Evolutionary conservation across 2,888 invertebrate species (phyloP).

Genomic region (Parthenolecanium corni): DNA sequence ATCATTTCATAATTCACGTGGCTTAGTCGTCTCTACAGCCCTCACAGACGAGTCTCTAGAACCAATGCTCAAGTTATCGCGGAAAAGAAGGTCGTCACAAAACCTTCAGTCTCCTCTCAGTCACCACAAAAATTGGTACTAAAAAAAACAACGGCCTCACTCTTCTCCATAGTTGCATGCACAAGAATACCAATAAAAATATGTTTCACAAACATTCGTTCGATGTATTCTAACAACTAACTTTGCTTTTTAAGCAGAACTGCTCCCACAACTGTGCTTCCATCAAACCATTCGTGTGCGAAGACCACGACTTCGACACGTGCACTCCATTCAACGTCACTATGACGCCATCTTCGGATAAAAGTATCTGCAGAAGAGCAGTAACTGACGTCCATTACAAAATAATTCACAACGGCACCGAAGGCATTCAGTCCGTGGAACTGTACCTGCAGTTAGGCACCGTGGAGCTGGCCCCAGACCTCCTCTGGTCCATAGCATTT

Average conservation of each 20-base stretch:
- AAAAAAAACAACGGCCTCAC: no score
- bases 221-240: not conserved
- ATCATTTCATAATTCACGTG: no score
- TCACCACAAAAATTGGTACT: no score
- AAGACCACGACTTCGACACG: not conserved
- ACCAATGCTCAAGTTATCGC: no score
- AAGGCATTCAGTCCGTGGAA: conserved; percentile 40
- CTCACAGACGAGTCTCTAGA: no score
- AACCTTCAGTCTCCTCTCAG: no score
- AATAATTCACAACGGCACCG: conserved; percentile 42
- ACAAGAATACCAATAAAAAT: no score
- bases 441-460: conserved; percentile 40
- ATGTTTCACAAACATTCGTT: no score
- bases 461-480: conserved; percentile 33
- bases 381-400: conserved; percentile 38
- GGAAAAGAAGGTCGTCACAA: no score
- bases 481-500: conserved; percentile 35
- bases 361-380: conserved; percentile 38
- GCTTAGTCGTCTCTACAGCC: no score
- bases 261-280: conserved; percentile 11
- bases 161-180: no score
- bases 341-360: not conserved
- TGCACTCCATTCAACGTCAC: conserved; percentile 4
- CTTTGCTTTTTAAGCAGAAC: not conserved
- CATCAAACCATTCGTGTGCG: conserved; percentile 6